Conservation (phyloP, 2,797 vertebrate species). For the Paratrypauchen microcephalus region DNA sequence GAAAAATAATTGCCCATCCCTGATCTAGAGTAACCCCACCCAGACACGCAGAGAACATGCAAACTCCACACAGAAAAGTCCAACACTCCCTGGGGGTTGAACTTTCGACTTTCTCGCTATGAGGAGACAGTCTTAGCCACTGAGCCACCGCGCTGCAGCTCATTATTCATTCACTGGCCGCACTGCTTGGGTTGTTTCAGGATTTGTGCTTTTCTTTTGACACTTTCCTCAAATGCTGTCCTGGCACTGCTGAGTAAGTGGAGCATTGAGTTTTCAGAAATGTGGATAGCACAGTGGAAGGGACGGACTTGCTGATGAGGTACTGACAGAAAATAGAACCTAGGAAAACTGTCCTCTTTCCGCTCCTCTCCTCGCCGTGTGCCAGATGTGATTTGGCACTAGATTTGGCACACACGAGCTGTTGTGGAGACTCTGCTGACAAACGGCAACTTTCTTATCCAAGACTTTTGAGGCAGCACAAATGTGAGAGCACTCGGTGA, state of each 20-base stretch:
- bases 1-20: no score
- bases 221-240: neutral
- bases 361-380: neutral
- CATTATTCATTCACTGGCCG: neutral
- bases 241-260: neutral
- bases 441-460: neutral
- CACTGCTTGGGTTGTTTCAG: neutral
- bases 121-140: no score
- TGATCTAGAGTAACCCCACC: no score
- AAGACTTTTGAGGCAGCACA: neutral
- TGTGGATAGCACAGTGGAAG: neutral
- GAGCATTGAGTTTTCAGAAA: conserved; percentile 4
- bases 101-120: no score
- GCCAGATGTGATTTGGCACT: neutral
- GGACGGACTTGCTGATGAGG: conserved; percentile 1
- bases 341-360: neutral
- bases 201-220: neutral
- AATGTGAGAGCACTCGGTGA: neutral
- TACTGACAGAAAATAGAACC: neutral
- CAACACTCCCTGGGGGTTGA: no score
- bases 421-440: neutral
- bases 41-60: no score
- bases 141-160: neutral
- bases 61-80: no score
- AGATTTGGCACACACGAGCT: neutral